Evolutionary conservation across 2,888 invertebrate species (phyloP).

Genomic region (Microctonus hyperodae): DNA sequence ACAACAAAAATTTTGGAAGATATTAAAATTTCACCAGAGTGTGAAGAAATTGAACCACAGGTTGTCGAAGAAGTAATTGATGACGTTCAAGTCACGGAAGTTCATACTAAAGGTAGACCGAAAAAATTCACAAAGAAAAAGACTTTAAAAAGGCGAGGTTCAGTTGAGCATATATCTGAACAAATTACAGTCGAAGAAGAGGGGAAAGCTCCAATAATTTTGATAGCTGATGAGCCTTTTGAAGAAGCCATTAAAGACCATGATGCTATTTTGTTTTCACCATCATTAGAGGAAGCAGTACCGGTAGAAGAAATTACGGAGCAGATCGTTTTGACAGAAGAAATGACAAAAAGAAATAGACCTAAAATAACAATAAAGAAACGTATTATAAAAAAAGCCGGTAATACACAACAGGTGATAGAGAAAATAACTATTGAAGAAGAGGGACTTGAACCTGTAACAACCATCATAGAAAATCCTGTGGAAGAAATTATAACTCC

Average conservation of each 20-base stretch:
- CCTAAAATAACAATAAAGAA: slow-evolving; percentile 45
- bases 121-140: slow-evolving; percentile 59
- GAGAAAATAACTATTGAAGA: slow-evolving; percentile 43
- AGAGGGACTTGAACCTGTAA: slow-evolving; percentile 43
- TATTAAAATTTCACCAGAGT: slow-evolving; percentile 24
- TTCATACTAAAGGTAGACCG: slow-evolving; percentile 52
- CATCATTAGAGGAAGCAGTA: slow-evolving; percentile 24
- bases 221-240: slow-evolving; percentile 60
- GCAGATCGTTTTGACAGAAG: slow-evolving; percentile 37
- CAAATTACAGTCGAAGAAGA: slow-evolving; percentile 53
- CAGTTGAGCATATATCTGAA: slow-evolving; percentile 54
- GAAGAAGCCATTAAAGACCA: slow-evolving; percentile 49
- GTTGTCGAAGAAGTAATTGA: slow-evolving; percentile 49
- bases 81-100: slow-evolving; percentile 52
- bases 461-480: slow-evolving; percentile 39
- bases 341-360: slow-evolving; percentile 46
- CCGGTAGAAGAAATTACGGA: slow-evolving; percentile 32
- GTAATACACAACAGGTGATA: slow-evolving; percentile 40
- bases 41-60: slow-evolving; percentile 28
- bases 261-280: slow-evolving; percentile 31
- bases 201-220: slow-evolving; percentile 61
- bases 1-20: slow-evolving; percentile 49
- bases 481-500: no score
- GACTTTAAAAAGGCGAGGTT: slow-evolving; percentile 49
- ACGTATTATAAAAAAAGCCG: slow-evolving; percentile 45